Conservation (phyloP, 2,888 invertebrate species). For the Dynastes grantii region DNA sequence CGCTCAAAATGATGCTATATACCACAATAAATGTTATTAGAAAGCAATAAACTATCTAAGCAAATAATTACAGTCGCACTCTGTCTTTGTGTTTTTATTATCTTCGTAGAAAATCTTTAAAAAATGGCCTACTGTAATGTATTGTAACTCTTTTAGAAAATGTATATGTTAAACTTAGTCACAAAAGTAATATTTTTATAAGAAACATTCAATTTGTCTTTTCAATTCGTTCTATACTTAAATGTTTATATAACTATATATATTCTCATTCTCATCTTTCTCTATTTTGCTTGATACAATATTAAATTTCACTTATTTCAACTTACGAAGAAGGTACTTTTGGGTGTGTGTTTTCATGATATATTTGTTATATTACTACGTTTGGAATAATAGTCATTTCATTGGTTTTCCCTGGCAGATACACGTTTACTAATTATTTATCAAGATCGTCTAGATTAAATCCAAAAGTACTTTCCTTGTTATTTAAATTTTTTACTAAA, state of each 20-base stretch:
- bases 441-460: neutral
- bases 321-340: neutral
- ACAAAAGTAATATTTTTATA: conserved; percentile 61
- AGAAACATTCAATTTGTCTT: conserved; percentile 49
- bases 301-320: neutral
- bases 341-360: neutral
- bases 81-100: conserved; percentile 39
- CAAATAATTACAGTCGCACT: conserved; percentile 14
- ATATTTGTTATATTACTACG: too few species aligned
- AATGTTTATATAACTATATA: neutral
- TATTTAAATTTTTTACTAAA: neutral
- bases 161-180: conserved; percentile 58
- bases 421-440: too few species aligned
- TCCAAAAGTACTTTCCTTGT: conserved; percentile 1
- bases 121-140: conserved; percentile 62
- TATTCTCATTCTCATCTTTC: conserved; percentile 9
- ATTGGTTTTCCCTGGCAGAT: too few species aligned
- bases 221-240: conserved; percentile 46
- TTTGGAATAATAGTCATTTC: too few species aligned
- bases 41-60: neutral
- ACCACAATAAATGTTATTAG: too few species aligned
- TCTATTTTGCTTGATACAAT: conserved; percentile 11
- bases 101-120: conserved; percentile 54
- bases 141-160: conserved; percentile 63
- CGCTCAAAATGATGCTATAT: too few species aligned